Percentiles rank a stretch among this genome's conserved stretches.
phyloP scores from a whole-genome alignment of 2,113 vertebrate genomes.

The Sorex araneus region DNA sequence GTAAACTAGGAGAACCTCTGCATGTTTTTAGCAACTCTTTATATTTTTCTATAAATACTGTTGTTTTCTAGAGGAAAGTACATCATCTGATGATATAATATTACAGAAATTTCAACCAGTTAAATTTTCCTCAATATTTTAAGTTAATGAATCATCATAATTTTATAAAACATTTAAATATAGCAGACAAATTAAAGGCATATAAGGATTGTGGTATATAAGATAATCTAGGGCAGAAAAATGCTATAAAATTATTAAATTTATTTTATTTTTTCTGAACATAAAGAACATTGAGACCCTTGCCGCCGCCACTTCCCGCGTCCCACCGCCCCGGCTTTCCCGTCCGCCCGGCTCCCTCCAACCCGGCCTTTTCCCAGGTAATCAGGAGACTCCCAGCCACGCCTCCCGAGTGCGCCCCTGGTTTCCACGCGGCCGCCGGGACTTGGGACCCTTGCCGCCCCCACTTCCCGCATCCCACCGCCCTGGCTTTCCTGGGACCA shows the following conservation, averaged over 20 bases:
- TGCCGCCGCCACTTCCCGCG: no score
- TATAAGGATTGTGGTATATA: background rate
- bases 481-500: no score
- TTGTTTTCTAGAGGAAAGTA: background rate
- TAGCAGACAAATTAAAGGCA: no score
- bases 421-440: no score
- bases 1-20: slow-evolving; percentile 1
- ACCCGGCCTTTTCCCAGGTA: no score
- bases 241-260: background rate
- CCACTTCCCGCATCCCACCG: no score
- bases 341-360: no score
- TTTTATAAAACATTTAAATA: background rate
- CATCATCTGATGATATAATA: background rate
- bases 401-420: no score
- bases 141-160: background rate
- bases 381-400: no score
- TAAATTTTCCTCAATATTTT: background rate
- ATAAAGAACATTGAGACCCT: background rate
- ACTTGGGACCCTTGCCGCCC: no score
- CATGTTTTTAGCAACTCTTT: background rate
- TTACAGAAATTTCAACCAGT: background rate
- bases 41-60: background rate
- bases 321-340: no score
- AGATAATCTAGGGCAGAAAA: background rate
- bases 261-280: background rate